Base-by-base conservation (phyloP, 2,888 invertebrate species). In the Lottia scabra region DNA sequence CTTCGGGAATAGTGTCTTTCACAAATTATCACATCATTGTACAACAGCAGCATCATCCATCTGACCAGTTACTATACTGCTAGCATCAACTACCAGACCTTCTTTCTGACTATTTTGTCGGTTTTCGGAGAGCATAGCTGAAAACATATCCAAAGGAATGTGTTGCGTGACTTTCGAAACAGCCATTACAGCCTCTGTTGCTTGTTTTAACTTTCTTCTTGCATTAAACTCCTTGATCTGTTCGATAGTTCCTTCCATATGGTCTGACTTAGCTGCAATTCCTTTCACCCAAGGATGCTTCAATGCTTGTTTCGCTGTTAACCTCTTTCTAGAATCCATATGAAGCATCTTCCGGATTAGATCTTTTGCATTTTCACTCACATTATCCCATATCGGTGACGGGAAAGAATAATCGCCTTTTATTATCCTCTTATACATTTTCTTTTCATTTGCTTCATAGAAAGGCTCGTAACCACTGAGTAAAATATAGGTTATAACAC, bases 391-490 rank as follows among this genome's bases (percentile, higher is more conserved):
- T 79, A 83, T 87, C 0, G 85, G 85, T 0, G 82, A 75, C 65
- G 87, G 84, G 81, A 89, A 89, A 46, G 78, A 71, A 75, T 84
- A 89, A 2, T 87, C 83, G 68, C 83, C 84, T 67, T 87, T 87
- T 45, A 89, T 71, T 43, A 89, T 89, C 67, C 83, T 86, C 71
- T 86, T 87, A 80, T 84, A 89, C 83, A 87, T 85, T n/a, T 76
- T 72, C 44, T 69, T 65, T 26, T 89, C 87, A 44, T 80, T 80
- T n/a, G 88, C 87, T 44, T 73, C 79, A 66, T 78, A 81, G 78
- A 89, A 89, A 44, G 89, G 89, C 72, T 89, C 89, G 81, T 89
- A 89, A 3, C 89, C 89, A 80, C 88, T 86, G 67, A 88, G 75
- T 88, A 89, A 75, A 67, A 89, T 89, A 75, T 87, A 89, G 8